Conservation (phyloP, 1,140 invertebrate species). For the Drosophila baimaii region DNA sequence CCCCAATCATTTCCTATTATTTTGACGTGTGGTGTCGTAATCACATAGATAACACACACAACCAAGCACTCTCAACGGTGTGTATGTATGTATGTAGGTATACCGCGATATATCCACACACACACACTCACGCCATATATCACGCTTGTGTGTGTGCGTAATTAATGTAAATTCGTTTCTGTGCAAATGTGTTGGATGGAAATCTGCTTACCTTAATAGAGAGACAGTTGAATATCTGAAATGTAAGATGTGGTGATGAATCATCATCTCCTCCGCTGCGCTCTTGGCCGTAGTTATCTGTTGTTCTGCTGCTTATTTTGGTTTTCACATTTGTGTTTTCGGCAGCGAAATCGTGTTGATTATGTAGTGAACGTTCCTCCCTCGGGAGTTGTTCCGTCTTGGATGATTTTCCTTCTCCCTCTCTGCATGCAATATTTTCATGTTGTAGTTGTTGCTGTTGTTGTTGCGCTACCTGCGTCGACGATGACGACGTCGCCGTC, state of each 20-base stretch:
- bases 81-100: constrained; percentile 30
- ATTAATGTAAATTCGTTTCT: constrained; percentile 55
- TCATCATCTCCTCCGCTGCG: constrained; percentile 69
- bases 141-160: constrained; percentile 36
- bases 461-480: constrained; percentile 34
- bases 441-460: constrained; percentile 18
- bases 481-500: constrained; percentile 24
- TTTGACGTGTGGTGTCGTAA: constrained; percentile 68
- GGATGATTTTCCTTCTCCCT: constrained; percentile 15
- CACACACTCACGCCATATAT: constrained; percentile 9
- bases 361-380: constrained; percentile 40
- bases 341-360: constrained; percentile 28
- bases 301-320: constrained; percentile 40
- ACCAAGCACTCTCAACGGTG: constrained; percentile 7
- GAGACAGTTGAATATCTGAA: constrained; percentile 83
- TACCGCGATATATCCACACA: constrained; percentile 24
- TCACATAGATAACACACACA: constrained; percentile 59
- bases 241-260: constrained; percentile 79
- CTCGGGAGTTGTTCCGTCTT: constrained; percentile 29
- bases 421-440: constrained; percentile 23
- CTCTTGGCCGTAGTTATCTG: constrained; percentile 60
- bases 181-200: constrained; percentile 69
- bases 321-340: constrained; percentile 38
- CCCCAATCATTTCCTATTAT: constrained; percentile 56
- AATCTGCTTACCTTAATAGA: constrained; percentile 84